These are phyloP conservation scores for Harpagoxenus sublaevis DNA, from an alignment of 2,888 invertebrate genomes.

Conservation along the genomic window DNA sequence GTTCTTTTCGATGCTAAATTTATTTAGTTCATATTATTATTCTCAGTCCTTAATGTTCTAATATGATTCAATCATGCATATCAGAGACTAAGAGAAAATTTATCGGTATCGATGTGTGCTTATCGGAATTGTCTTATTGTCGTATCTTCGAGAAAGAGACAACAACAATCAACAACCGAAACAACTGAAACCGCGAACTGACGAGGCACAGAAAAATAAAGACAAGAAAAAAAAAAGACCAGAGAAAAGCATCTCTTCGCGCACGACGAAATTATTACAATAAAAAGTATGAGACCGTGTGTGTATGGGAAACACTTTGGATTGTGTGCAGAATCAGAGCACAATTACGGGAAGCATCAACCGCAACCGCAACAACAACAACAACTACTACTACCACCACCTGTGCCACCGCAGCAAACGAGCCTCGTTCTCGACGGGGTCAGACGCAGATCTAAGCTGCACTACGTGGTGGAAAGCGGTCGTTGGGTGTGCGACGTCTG, in stretches of 20 bases:
- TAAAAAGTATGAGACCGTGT: slow-evolving; percentile 78
- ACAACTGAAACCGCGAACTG: slow-evolving; percentile 45
- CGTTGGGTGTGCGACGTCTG: slow-evolving; percentile 86
- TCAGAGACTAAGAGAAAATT: not conserved
- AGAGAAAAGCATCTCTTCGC: slow-evolving; percentile 53
- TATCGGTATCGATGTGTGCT: slow-evolving; percentile 20
- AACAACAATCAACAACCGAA: slow-evolving; percentile 24
- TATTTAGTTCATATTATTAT: not conserved
- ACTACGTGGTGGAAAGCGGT: slow-evolving; percentile 83
- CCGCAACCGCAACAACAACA: slow-evolving; percentile 58
- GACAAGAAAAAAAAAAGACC: slow-evolving; percentile 40
- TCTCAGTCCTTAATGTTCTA: not conserved
- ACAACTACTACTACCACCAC: slow-evolving; percentile 59
- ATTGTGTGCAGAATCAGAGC: slow-evolving; percentile 85
- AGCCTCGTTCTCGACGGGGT: slow-evolving; percentile 66
- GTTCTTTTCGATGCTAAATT: not conserved
- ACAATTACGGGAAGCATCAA: slow-evolving; percentile 79
- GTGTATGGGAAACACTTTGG: slow-evolving; percentile 85
- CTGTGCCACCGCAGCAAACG: slow-evolving; percentile 43
- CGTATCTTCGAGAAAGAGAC: slow-evolving; percentile 9
- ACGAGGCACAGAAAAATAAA: slow-evolving; percentile 20
- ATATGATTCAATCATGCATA: not conserved
- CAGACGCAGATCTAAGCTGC: slow-evolving; percentile 83
- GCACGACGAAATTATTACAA: slow-evolving; percentile 61
- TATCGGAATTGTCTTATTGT: slow-evolving; percentile 21